Evolutionary conservation across 1,140 invertebrate genomes (phyloP), one percentile per base, ranked within the genome.

Genomic region (Philotrypesis tridentata): DNA sequence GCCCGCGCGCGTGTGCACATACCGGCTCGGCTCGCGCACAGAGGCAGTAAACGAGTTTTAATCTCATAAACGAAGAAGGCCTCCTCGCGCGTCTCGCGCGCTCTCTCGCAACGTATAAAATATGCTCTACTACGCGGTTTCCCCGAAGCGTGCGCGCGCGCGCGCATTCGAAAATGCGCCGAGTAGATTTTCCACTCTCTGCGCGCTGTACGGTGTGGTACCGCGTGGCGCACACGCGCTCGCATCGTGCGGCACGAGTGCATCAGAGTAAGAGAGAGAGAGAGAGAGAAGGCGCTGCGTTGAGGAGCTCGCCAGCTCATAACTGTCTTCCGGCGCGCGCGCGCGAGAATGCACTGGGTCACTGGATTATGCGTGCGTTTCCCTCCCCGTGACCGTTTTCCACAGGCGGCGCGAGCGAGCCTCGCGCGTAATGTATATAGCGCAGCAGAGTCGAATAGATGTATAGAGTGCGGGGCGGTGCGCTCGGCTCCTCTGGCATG

Each of bases 301-400:
- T 55, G 48, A 55, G 48, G 21, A 55, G 48, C n/a, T n/a, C 6
- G 21, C 21, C 4, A n/a, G 14, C 48, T 55, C 48, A 55, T 55
- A 55, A 55, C 48, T 55, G 48, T 55, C 48, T 55, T 55, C 48
- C 48, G 48, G 17, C 48, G n/a, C 21, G 48, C 29, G 17, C 48
- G n/a, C 21, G 48, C 29, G 33, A 71, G 68, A n/a, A 37, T 29
- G 40, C 71, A 73, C 71, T 73, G 71, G 71, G 71, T 73, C 71
- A 73, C 71, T 73, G 27, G 71, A 73, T 48, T 73, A 73, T 73
- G 12, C 40, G 1, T 40, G 25, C 71, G 31, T 55, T 55, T 55
- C 48, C 48, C 48, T 55, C 48, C n/a, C n/a, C 48, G 48, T 55
- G 48, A 55, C 48, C 48, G 48, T 55, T 55, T 55, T n/a, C 48